phyloP scores from a whole-genome alignment of 2,888 invertebrate genomes.

The Tuta absoluta region DNA sequence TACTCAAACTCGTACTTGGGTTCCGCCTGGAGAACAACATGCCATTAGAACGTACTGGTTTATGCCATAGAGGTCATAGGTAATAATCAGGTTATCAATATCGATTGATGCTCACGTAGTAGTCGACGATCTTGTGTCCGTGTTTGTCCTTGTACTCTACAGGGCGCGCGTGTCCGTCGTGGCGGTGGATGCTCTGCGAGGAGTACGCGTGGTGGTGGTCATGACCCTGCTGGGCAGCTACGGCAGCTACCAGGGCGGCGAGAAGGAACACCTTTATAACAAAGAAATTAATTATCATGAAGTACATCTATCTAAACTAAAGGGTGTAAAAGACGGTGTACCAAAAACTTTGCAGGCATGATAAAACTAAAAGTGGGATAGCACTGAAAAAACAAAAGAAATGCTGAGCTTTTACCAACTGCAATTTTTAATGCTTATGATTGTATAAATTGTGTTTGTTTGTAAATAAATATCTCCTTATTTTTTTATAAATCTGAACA shows the following conservation, averaged over 20 bases:
- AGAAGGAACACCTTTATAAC: not conserved
- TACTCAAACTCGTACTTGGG: constrained; percentile 62
- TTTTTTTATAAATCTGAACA: too few species aligned
- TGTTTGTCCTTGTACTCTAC: constrained; percentile 17
- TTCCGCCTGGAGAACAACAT: constrained; percentile 48
- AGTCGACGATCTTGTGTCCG: constrained; percentile 36
- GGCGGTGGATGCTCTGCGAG: constrained; percentile 44
- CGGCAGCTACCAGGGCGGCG: constrained; percentile 6
- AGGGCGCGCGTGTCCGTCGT: constrained; percentile 10
- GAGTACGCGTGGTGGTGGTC: constrained; percentile 37
- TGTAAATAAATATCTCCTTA: too few species aligned
- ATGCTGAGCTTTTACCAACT: too few species aligned
- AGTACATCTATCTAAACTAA: too few species aligned
- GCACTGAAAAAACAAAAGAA: too few species aligned
- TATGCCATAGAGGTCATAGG: too few species aligned
- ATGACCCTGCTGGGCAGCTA: constrained; percentile 27
- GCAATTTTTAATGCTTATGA: too few species aligned
- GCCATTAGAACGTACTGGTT: not conserved
- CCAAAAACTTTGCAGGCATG: too few species aligned
- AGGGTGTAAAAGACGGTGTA: too few species aligned
- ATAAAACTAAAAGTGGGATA: too few species aligned
- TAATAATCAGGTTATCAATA: too few species aligned
- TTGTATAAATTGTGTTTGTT: too few species aligned
- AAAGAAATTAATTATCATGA: not conserved
- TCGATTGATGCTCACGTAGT: constrained; percentile 39